A percentile compares a stretch with the other conserved stretches of the same genome.
Evolutionary conservation across 2,113 vertebrate species (phyloP).

Genomic region (Leucosticte australis): DNA sequence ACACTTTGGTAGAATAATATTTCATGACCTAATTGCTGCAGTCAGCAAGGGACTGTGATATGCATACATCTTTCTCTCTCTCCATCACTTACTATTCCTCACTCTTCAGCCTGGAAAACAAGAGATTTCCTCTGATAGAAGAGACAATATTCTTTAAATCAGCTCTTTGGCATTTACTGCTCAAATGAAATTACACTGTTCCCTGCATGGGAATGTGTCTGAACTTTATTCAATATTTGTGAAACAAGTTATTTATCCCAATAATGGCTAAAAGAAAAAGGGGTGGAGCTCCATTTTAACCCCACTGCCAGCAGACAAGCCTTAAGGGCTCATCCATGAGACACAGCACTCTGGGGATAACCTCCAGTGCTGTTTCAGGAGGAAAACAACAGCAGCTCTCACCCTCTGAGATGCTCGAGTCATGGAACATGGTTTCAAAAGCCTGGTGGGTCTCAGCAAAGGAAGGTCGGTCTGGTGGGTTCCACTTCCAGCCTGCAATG

Average conservation of each 20-base stretch:
- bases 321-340: not conserved
- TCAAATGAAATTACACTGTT: not conserved
- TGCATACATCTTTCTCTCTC: not conserved
- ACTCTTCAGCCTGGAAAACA: not conserved
- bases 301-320: not conserved
- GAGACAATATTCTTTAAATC: not conserved
- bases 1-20: not conserved
- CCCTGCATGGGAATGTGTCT: not conserved
- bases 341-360: not conserved
- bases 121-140: not conserved
- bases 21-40: not conserved
- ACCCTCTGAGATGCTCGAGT: constrained; percentile 99
- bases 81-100: not conserved
- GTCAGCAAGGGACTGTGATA: not conserved
- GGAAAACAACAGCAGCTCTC: not conserved
- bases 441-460: constrained; percentile 98
- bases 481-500: constrained; percentile 94
- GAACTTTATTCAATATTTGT: not conserved
- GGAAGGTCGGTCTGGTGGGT: constrained; percentile 90
- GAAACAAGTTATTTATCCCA: not conserved
- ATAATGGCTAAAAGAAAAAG: not conserved
- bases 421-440: constrained; percentile 99
- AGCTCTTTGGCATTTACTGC: not conserved
- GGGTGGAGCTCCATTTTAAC: not conserved
- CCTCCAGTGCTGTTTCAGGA: not conserved